Evolutionary conservation across 2,888 invertebrate species (phyloP), one percentile per base, ranked within the genome.

Genomic region (Drosophila demipolita): DNA sequence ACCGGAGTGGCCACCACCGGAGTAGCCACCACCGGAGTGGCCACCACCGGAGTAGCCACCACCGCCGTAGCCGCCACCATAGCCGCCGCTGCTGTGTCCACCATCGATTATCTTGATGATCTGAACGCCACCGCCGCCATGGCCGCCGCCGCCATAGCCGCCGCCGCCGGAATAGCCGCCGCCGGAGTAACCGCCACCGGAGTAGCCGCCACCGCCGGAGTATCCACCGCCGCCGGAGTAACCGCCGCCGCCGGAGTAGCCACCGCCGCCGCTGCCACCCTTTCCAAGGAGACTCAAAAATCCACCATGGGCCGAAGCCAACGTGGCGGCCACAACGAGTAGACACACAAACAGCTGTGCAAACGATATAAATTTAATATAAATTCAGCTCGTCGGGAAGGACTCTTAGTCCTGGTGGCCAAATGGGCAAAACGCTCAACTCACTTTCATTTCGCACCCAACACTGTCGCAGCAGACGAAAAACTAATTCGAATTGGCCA

Each of bases 371-470:
- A 20, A 66, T 48, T 60, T 52, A 58, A 49, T 40, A 35, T 55
- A n/a, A 52, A 33, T 36, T 52, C 50, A 57, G 29, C 15, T 35
- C 49, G 65, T n/a, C 23, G 15, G 15, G 29, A 38, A 67, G 57
- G 67, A 23, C 29, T 66, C 73, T 66, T 57, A 53, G 26, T 50
- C 54, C 53, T 60, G 38, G 48, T 17, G 23, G 38, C n/a, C 26
- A 55, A 8, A 42, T 20, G n/a, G 40, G 7, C 12, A 3, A 33
- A 26, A 26, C n/a, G 50, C 23, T 23, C 33, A 66, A 84, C 87
- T 89, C 77, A 87, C 87, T 87, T 87, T 87, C 87, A 87, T 87
- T 53, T 45, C 52, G 79, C 29, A 75, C 80, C 70, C 77, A 61
- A 74, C 83, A 73, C 73, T 60, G 50, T 73, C 69, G 68, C 58